These are phyloP conservation scores for Hystrix cristata DNA, from an alignment of 2,113 vertebrate species.

Conservation along the genomic window DNA sequence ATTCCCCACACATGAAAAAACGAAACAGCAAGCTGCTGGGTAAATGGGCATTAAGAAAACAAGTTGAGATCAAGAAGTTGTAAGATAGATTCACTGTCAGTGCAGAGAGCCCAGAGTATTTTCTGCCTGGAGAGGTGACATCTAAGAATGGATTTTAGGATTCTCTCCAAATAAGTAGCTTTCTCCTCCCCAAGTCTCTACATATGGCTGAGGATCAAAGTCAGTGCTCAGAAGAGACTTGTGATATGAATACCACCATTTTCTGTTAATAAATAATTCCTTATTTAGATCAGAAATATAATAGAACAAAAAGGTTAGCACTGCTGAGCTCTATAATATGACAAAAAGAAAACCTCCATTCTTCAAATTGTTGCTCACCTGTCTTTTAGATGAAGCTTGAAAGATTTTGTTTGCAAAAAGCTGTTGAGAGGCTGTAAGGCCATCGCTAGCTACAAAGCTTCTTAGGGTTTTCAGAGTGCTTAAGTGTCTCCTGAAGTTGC, in stretches of 20 bases:
- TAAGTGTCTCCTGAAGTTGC: conserved; percentile 12
- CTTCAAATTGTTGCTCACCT: conserved; percentile 62
- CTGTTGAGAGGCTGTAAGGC: conserved; percentile 55
- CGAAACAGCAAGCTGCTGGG: conserved; percentile 59
- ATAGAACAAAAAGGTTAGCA: conserved; percentile 63
- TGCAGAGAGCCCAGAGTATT: conserved; percentile 57
- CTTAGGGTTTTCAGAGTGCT: conserved; percentile 66
- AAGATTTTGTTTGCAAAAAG: conserved; percentile 76
- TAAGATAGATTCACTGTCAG: conserved; percentile 75
- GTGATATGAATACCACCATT: conserved; percentile 71
- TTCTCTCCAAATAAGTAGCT: conserved; percentile 37
- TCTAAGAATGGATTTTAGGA: conserved; percentile 75
- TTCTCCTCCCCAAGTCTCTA: conserved; percentile 47
- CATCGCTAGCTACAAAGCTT: conserved; percentile 62
- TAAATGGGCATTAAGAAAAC: neutral
- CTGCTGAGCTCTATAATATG: conserved; percentile 64
- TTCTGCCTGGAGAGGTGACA: conserved; percentile 68
- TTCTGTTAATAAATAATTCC: conserved; percentile 72
- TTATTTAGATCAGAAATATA: conserved; percentile 74
- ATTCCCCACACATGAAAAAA: conserved; percentile 59
- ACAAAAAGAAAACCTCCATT: conserved; percentile 63
- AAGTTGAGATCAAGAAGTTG: conserved; percentile 73
- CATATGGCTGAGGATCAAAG: conserved; percentile 64
- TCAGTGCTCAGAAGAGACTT: neutral
- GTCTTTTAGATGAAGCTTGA: conserved; percentile 66